phyloP scores from a whole-genome alignment of 2,113 vertebrate species.

The Carlito syrichta region DNA sequence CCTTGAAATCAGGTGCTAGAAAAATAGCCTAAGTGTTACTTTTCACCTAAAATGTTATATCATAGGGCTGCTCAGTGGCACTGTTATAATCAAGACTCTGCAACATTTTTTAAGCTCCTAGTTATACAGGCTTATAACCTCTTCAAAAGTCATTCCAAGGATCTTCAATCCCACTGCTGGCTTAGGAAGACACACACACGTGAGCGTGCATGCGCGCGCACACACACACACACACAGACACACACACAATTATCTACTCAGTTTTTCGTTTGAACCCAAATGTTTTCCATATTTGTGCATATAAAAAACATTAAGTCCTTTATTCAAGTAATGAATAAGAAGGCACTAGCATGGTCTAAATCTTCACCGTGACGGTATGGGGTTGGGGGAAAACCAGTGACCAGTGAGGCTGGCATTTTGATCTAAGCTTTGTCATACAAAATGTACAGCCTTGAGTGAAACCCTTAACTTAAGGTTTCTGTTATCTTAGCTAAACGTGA shows the following conservation, averaged over 20 bases:
- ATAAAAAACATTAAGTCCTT: neutral
- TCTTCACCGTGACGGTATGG: neutral
- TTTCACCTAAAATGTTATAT: conserved; percentile 18
- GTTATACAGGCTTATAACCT: conserved; percentile 41
- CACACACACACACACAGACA: neutral
- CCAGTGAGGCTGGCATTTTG: neutral
- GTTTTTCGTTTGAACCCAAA: neutral
- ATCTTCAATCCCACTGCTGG: neutral
- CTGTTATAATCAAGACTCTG: neutral
- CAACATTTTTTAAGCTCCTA: neutral
- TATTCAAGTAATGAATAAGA: neutral
- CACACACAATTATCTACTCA: neutral
- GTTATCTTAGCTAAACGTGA: neutral
- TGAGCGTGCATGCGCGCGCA: too few species aligned
- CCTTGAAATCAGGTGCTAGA: conserved; percentile 49
- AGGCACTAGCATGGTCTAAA: neutral
- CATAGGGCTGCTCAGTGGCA: neutral
- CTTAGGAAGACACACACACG: neutral
- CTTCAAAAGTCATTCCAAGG: neutral
- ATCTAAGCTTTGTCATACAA: neutral
- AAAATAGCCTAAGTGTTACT: conserved; percentile 32
- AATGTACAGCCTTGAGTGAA: neutral
- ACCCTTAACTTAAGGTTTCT: neutral
- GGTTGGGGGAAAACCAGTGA: neutral
- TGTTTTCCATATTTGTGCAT: neutral